Base-by-base conservation (phyloP, 1,140 invertebrate genomes). In the Metaphire vulgaris region DNA sequence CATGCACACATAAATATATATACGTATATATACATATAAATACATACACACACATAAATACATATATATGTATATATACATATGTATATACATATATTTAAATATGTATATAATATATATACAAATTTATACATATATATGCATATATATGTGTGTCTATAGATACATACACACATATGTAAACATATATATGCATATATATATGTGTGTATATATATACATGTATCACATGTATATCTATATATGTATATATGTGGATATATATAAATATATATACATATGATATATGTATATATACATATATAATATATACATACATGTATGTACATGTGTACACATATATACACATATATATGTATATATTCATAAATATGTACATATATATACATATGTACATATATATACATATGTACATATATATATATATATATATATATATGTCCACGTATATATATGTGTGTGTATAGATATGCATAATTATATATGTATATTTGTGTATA, bases 111-210 rank as follows among this genome's bases (percentile, higher is more conserved):
- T n/a, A n/a, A 65, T 26, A 65, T 65, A 65, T 26, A 65, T 65
- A 65, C 56, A 65, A 15, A 65, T 26, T 15, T 65, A 65, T 26
- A 65, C 26, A 65, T 26, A 65, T 65, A 65, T 26, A 65, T 65
- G 56, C 56, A 65, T 65, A 26, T 26, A 65, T 65, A 26, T 26
- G 26, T 65, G 56, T 26, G 26, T 65, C 14, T 26, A 65, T 65
- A 65, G 14, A 65, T 65, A 65, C 56, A 65, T 65, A 65, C 56
- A 65, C n/a, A n/a, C n/a, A n/a, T n/a, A n/a, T n/a, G n/a, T n/a
- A n/a, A n/a, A n/a, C n/a, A n/a, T n/a, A n/a, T n/a, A n/a, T n/a
- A n/a, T n/a, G n/a, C n/a, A n/a, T n/a, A n/a, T n/a, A n/a, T n/a
- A n/a, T n/a, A n/a, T n/a, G n/a, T n/a, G n/a, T n/a, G n/a, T n/a